phyloP scores from a whole-genome alignment of 2,888 invertebrate species.

The Nomada hirtipes region DNA sequence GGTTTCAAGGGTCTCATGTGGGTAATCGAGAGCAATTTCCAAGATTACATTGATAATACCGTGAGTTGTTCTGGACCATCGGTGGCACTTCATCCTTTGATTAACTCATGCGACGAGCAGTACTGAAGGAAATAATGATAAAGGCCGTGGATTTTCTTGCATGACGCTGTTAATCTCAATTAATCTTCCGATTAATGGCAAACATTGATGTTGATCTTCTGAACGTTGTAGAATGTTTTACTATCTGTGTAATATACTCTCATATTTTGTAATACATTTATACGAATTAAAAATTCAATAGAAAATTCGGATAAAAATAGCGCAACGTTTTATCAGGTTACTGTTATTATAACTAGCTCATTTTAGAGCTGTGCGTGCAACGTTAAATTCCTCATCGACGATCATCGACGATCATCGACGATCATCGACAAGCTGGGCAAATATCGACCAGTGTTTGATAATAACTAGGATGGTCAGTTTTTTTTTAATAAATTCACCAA shows the following conservation, averaged over 20 bases:
- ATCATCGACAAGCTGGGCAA: conserved; percentile 59
- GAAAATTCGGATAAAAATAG: neutral
- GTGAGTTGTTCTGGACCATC: conserved; percentile 88
- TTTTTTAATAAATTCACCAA: neutral
- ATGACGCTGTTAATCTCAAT: too few species aligned
- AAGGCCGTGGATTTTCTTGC: too few species aligned
- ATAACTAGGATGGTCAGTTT: neutral
- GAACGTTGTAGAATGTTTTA: neutral
- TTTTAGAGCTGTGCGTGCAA: neutral
- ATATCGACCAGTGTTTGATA: conserved; percentile 69
- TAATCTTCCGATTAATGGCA: too few species aligned
- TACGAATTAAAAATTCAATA: neutral
- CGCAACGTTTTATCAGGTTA: neutral
- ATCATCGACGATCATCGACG: conserved; percentile 10
- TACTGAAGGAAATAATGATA: neutral
- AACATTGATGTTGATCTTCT: neutral
- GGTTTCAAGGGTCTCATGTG: conserved; percentile 87
- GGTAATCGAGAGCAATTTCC: conserved; percentile 89
- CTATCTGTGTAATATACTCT: too few species aligned
- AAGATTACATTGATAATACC: conserved; percentile 87
- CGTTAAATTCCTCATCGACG: conserved; percentile 29
- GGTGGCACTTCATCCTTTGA: conserved; percentile 87
- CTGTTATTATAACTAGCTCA: neutral
- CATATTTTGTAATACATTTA: neutral
- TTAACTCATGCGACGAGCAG: conserved; percentile 84